These are phyloP conservation scores for Poecilia gillii DNA, from an alignment of 2,797 vertebrate genomes.

Conservation along the genomic window DNA sequence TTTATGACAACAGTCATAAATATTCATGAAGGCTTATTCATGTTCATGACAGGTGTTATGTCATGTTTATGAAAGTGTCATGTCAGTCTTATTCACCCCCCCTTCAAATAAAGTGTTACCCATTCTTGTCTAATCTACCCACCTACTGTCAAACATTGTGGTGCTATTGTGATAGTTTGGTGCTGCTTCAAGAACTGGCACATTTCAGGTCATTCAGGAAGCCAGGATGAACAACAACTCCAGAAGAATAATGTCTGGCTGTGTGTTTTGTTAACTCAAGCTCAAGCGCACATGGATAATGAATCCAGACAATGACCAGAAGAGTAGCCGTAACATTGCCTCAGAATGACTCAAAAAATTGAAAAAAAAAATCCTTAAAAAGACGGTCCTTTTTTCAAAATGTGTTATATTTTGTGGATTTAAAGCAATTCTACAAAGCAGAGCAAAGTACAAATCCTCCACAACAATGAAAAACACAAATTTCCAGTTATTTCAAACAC, in stretches of 20 bases:
- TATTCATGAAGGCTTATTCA: too few relatives aligned
- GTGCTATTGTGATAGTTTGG: not conserved
- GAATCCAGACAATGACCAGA: not conserved
- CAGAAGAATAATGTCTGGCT: not conserved
- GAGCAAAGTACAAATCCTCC: not conserved
- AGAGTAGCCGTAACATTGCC: not conserved
- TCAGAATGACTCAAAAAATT: not conserved
- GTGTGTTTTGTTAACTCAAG: not conserved
- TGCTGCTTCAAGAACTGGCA: too few relatives aligned
- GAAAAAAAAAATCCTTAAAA: not conserved
- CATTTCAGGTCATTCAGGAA: too few relatives aligned
- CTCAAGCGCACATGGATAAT: not conserved
- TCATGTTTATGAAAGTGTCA: too few relatives aligned
- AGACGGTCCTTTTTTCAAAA: not conserved
- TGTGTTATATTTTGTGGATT: not conserved
- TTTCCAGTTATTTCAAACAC: not conserved
- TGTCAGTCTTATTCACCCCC: too few relatives aligned
- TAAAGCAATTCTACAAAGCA: not conserved
- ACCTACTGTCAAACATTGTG: not conserved
- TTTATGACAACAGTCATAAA: too few relatives aligned
- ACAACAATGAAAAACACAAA: not conserved
- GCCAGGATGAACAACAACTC: too few relatives aligned
- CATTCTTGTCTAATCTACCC: not conserved
- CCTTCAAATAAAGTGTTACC: too few relatives aligned
- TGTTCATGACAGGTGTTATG: too few relatives aligned